Conservation (phyloP, 2,888 invertebrate genomes). For the Acrobasis suavella region DNA sequence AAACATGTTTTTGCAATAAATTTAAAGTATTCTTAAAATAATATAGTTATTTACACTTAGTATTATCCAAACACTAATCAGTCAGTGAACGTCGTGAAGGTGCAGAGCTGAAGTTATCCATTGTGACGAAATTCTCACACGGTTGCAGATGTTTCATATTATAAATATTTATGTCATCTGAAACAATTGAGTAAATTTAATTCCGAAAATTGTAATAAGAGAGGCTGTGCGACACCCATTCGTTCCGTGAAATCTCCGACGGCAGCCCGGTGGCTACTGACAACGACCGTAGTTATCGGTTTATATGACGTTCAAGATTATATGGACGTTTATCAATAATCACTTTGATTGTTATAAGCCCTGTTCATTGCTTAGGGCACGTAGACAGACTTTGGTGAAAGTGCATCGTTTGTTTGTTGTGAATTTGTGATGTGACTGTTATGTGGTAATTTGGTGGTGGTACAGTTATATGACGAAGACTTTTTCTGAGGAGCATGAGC, state of each 20-base stretch:
- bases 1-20: slow-evolving; percentile 1
- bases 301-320: slow-evolving; percentile 62
- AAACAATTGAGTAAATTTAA: background rate
- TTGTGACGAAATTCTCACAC: slow-evolving; percentile 22
- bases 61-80: slow-evolving; percentile 14
- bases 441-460: slow-evolving; percentile 32
- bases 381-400: slow-evolving; percentile 57
- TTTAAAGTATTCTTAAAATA: background rate
- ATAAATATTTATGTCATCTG: background rate
- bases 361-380: slow-evolving; percentile 61
- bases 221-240: background rate
- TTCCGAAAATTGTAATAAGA: background rate
- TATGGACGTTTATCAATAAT: slow-evolving; percentile 67
- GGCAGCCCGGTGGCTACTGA: slow-evolving; percentile 41
- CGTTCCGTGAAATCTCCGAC: slow-evolving; percentile 16
- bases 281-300: slow-evolving; percentile 56
- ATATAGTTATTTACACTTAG: slow-evolving; percentile 3
- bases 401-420: slow-evolving; percentile 46
- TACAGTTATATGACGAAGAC: slow-evolving; percentile 30
- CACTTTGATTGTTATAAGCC: slow-evolving; percentile 57
- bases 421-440: slow-evolving; percentile 55
- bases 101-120: background rate
- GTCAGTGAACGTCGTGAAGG: background rate
- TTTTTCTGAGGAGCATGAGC: slow-evolving; percentile 52
- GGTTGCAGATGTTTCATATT: slow-evolving; percentile 17